Evolutionary conservation across 2,113 vertebrate genomes (phyloP).

Genomic region (Aplodontia rufa): DNA sequence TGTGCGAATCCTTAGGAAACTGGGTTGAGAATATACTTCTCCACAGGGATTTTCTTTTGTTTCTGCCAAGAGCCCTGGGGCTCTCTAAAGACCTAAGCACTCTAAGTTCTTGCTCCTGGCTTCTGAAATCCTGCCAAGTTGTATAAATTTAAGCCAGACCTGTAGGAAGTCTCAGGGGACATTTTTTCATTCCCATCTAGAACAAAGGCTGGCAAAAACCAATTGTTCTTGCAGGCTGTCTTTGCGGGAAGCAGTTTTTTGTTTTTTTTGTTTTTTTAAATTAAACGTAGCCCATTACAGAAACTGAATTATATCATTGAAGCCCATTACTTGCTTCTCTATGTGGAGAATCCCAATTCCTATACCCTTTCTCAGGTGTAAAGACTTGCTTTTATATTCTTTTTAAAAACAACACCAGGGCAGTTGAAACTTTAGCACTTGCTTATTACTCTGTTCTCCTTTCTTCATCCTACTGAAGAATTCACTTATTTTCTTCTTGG

Average conservation of each 20-base stretch:
- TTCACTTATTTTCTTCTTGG: not conserved
- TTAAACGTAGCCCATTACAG: not conserved
- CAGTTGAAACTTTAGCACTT: not conserved
- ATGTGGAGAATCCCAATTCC: not conserved
- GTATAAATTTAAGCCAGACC: slow-evolving; percentile 17
- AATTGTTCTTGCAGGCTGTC: not conserved
- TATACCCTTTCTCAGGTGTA: not conserved
- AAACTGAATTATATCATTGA: not conserved
- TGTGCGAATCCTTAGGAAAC: not conserved
- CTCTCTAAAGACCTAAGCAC: not conserved
- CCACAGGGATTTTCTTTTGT: not conserved
- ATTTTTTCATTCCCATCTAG: not conserved
- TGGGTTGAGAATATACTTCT: not conserved
- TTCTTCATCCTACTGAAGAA: not conserved
- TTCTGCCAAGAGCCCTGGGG: not conserved
- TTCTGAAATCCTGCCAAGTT: not conserved
- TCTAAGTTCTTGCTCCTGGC: not conserved
- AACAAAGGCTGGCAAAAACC: not conserved
- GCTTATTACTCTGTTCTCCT: not conserved
- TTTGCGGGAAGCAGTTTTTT: not conserved
- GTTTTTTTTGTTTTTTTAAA: not conserved
- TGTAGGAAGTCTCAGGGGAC: not conserved
- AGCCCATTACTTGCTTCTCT: too few species aligned
- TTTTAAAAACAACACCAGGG: not conserved
- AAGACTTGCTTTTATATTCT: not conserved